Percentiles rank a stretch among this genome's conserved stretches.
These are phyloP conservation scores for Pimephales promelas DNA, from an alignment of 2,113 vertebrate genomes.

Conservation along the genomic window DNA sequence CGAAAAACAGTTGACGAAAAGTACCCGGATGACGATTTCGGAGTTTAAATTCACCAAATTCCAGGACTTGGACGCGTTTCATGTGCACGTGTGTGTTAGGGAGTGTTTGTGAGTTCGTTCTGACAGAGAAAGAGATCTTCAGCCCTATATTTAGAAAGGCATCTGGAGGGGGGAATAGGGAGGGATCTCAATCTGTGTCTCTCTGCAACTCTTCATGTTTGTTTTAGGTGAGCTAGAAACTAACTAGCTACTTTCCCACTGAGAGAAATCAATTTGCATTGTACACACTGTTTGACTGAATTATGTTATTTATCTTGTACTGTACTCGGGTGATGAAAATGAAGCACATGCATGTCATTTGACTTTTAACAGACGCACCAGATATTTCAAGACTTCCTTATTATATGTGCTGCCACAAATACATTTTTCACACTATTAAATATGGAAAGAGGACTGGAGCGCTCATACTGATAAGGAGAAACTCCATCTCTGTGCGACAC, in stretches of 20 bases:
- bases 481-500: constrained; percentile 10
- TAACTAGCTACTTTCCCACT: constrained; percentile 2
- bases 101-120: constrained; percentile 40
- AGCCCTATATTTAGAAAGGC: constrained; percentile 77
- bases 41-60: not conserved
- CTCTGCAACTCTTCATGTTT: constrained; percentile 10
- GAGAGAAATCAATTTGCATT: not conserved
- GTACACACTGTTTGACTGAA: not conserved
- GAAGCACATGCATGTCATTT: not conserved
- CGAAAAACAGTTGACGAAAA: no score
- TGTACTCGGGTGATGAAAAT: not conserved
- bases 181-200: constrained; percentile 18
- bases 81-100: constrained; percentile 44
- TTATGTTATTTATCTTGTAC: not conserved
- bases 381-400: not conserved
- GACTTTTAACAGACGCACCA: not conserved
- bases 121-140: constrained; percentile 59
- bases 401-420: not conserved
- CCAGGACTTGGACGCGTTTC: constrained; percentile 41
- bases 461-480: not conserved
- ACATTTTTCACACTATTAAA: constrained; percentile 29
- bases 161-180: constrained; percentile 70
- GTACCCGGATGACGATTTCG: no score
- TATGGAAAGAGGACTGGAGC: not conserved
- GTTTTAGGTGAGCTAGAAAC: constrained; percentile 1